Conservation (phyloP, 2,113 vertebrate genomes). For the Alligator mississippiensis region DNA sequence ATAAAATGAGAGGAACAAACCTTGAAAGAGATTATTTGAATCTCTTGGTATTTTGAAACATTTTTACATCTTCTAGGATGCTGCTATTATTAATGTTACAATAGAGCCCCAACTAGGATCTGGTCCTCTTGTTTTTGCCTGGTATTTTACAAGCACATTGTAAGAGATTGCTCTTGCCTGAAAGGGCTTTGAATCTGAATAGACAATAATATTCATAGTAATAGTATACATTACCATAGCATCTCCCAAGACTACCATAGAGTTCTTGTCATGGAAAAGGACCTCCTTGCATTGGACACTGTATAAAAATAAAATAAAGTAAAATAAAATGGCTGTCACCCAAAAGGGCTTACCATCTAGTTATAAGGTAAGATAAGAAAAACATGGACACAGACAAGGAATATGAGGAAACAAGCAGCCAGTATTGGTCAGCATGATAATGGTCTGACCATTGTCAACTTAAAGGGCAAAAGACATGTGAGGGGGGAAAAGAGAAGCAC, state of each 20-base stretch:
- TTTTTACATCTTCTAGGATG: neutral
- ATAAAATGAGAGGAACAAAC: neutral
- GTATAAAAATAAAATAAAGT: neutral
- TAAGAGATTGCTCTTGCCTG: neutral
- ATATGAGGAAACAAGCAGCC: neutral
- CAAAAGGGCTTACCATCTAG: fast-evolving
- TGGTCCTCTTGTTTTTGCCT: neutral
- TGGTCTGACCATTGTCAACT: neutral
- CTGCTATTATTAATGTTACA: neutral
- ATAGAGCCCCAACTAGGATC: neutral
- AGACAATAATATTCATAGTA: neutral
- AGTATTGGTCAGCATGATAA: neutral
- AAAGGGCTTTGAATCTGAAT: neutral
- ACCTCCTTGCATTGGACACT: neutral
- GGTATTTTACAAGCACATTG: neutral
- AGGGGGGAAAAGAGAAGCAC: neutral
- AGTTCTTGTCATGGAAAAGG: neutral
- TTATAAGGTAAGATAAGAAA: neutral
- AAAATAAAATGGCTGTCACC: neutral
- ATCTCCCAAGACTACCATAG: neutral
- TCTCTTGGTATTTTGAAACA: neutral
- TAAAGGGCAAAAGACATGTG: neutral
- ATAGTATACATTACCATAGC: neutral
- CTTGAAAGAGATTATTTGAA: neutral
- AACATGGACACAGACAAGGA: neutral